A percentile compares a stretch with the other conserved stretches of the same genome.
These are phyloP conservation scores for Falco novaeseelandiae DNA, from an alignment of 2,797 vertebrate genomes.

Conservation along the genomic window DNA sequence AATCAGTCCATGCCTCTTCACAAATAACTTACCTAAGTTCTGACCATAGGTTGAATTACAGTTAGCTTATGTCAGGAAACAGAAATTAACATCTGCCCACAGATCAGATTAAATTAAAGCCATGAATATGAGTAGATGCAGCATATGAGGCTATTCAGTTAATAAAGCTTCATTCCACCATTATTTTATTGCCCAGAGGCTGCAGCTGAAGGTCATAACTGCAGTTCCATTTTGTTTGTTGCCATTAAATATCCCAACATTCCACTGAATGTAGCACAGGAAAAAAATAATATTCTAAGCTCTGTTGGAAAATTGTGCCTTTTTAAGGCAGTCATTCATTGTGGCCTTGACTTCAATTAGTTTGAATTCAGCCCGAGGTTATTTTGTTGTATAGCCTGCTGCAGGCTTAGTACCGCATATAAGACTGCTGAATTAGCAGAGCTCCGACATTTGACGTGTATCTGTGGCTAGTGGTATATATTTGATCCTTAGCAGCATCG, in stretches of 20 bases:
- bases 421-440: slow-evolving; percentile 25
- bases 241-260: background rate
- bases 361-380: background rate
- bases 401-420: background rate
- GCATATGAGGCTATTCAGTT: background rate
- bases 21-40: background rate
- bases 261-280: background rate
- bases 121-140: background rate
- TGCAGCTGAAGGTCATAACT: background rate
- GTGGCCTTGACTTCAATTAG: background rate
- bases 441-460: background rate
- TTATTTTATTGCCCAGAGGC: background rate
- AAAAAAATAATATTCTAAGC: background rate
- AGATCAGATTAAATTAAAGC: slow-evolving; percentile 9
- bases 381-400: slow-evolving; percentile 12
- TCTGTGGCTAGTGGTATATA: background rate
- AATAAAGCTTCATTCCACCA: background rate
- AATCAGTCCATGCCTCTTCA: background rate
- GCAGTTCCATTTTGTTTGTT: background rate
- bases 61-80: background rate
- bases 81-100: background rate
- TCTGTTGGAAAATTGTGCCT: background rate
- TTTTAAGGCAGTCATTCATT: background rate
- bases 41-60: background rate
- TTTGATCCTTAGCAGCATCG: background rate